These are phyloP conservation scores for Molothrus aeneus DNA, from an alignment of 2,797 vertebrate genomes.

Conservation along the genomic window DNA sequence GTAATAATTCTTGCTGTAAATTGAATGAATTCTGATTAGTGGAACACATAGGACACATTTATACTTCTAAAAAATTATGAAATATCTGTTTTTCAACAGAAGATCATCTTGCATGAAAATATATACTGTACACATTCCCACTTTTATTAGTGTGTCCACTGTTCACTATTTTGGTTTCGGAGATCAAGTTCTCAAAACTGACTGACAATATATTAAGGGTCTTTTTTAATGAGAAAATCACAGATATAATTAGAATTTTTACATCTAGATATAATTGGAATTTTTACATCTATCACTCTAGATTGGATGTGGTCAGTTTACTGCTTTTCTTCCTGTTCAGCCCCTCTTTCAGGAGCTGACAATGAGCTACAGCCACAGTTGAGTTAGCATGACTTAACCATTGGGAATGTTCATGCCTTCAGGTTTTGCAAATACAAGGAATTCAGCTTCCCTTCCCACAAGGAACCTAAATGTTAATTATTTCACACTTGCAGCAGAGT, in stretches of 20 bases:
- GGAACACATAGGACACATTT: neutral
- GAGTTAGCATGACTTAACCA: neutral
- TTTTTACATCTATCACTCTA: neutral
- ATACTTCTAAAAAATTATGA: neutral
- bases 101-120: neutral
- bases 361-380: neutral
- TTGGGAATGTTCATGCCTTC: neutral
- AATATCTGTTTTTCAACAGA: neutral
- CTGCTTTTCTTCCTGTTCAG: neutral
- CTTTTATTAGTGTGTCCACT: neutral
- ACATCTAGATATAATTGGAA: neutral
- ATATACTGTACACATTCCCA: neutral
- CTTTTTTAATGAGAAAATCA: neutral
- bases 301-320: neutral
- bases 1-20: slow-evolving; percentile 91
- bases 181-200: neutral
- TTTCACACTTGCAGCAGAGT: neutral
- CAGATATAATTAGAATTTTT: neutral
- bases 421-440: neutral
- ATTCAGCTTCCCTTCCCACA: neutral
- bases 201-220: neutral
- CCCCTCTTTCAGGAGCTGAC: neutral
- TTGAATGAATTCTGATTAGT: slow-evolving; percentile 44
- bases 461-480: neutral
- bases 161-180: neutral